Evolutionary conservation across 2,888 invertebrate genomes (phyloP).

Genomic region (Platypus cylindrus): DNA sequence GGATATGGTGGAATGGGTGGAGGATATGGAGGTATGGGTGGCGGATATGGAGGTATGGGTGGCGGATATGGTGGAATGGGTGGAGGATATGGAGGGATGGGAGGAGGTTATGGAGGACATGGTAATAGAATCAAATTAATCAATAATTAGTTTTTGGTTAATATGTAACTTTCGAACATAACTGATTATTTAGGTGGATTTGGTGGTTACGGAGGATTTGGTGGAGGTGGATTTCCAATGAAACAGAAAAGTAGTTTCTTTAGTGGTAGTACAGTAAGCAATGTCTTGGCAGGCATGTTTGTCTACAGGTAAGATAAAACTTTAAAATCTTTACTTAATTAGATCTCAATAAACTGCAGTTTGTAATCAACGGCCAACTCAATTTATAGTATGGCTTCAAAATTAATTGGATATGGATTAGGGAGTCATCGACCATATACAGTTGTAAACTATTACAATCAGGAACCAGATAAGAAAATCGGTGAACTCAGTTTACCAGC

Average conservation of each 20-base stretch:
- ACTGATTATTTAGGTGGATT: slow-evolving; percentile 6
- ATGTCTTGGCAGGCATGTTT: slow-evolving; percentile 27
- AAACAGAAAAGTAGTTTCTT: slow-evolving; percentile 24
- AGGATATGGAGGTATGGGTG: slow-evolving; percentile 3
- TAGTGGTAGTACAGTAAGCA: slow-evolving; percentile 25
- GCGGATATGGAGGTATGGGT: slow-evolving; percentile 10
- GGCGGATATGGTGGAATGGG: slow-evolving; percentile 9
- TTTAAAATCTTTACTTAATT: too few species aligned
- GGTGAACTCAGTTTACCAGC: slow-evolving; percentile 28
- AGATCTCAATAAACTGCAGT: too few species aligned
- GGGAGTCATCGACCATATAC: slow-evolving; percentile 21
- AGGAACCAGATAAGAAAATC: slow-evolving; percentile 22
- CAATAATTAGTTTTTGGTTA: too few species aligned
- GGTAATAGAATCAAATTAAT: too few species aligned
- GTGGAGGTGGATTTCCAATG: slow-evolving; percentile 15
- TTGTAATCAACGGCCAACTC: not conserved
- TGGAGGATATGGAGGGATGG: slow-evolving; percentile 11
- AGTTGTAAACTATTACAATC: slow-evolving; percentile 30
- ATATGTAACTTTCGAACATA: too few species aligned
- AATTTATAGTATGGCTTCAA: slow-evolving; percentile 15
- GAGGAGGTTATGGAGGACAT: slow-evolving; percentile 5
- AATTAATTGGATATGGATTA: slow-evolving; percentile 12
- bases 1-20: slow-evolving; percentile 8
- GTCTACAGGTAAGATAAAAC: slow-evolving; percentile 27
- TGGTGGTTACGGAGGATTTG: slow-evolving; percentile 13